These are phyloP conservation scores for Podocnemis expansa DNA, from an alignment of 2,113 vertebrate species.

Conservation along the genomic window DNA sequence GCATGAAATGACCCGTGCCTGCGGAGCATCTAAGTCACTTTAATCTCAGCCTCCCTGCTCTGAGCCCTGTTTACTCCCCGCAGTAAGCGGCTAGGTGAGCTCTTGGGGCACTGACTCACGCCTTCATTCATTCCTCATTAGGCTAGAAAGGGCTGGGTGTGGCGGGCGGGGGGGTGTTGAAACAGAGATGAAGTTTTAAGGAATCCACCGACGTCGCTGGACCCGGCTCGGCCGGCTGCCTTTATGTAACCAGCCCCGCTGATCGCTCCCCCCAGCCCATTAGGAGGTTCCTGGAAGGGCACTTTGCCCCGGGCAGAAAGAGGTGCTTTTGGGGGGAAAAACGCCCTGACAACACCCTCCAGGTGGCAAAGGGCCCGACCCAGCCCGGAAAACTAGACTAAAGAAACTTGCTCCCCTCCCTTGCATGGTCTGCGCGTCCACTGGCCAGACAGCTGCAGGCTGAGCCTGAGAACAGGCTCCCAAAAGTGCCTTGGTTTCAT, in stretches of 20 bases:
- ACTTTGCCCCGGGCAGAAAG: neutral
- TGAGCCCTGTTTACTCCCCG: no score
- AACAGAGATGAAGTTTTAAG: neutral
- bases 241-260: no score
- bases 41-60: neutral
- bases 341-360: neutral
- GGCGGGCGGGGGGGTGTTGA: neutral
- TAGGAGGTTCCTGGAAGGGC: neutral
- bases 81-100: neutral
- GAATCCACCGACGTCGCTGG: neutral
- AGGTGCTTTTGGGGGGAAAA: no score
- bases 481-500: neutral
- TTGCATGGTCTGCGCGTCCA: no score
- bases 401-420: neutral
- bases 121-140: no score
- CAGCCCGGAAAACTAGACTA: neutral
- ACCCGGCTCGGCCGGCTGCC: neutral
- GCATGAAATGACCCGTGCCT: neutral
- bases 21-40: neutral
- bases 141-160: neutral
- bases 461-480: no score
- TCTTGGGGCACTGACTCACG: neutral
- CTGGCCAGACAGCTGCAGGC: no score
- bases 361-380: no score
- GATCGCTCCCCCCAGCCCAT: neutral